Evolutionary conservation across 2,888 invertebrate genomes (phyloP).

Genomic region (Heliconius hortense): DNA sequence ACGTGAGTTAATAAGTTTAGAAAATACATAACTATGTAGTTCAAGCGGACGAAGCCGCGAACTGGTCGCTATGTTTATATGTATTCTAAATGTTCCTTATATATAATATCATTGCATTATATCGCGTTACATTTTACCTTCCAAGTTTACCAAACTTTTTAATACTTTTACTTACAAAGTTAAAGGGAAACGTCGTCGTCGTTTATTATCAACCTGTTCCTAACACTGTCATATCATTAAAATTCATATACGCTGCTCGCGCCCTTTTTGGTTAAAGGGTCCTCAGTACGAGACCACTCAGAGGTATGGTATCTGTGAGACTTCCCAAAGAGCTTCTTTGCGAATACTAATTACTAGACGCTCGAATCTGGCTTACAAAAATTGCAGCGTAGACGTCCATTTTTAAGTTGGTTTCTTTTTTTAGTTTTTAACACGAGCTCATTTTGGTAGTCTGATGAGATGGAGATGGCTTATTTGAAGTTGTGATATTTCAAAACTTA

Average conservation of each 20-base stretch:
- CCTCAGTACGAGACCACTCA: slow-evolving; percentile 34
- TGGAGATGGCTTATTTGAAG: slow-evolving; percentile 20
- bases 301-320: slow-evolving; percentile 41
- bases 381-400: slow-evolving; percentile 30
- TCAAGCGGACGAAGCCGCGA: neutral
- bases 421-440: slow-evolving; percentile 6
- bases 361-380: slow-evolving; percentile 34
- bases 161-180: neutral
- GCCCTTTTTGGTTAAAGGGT: slow-evolving; percentile 38
- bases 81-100: neutral
- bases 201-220: slow-evolving; percentile 28
- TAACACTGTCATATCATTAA: slow-evolving; percentile 41
- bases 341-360: slow-evolving; percentile 42
- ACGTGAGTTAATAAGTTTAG: too few species aligned
- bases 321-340: slow-evolving; percentile 43
- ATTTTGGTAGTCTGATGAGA: slow-evolving; percentile 23
- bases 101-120: neutral
- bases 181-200: slow-evolving; percentile 25
- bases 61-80: neutral
- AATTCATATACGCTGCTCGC: slow-evolving; percentile 40
- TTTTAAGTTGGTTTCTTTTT: slow-evolving; percentile 2
- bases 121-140: neutral
- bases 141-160: neutral
- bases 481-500: slow-evolving; percentile 8
- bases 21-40: neutral